phyloP scores from a whole-genome alignment of 2,797 vertebrate genomes.

The Propithecus deckenii region DNA sequence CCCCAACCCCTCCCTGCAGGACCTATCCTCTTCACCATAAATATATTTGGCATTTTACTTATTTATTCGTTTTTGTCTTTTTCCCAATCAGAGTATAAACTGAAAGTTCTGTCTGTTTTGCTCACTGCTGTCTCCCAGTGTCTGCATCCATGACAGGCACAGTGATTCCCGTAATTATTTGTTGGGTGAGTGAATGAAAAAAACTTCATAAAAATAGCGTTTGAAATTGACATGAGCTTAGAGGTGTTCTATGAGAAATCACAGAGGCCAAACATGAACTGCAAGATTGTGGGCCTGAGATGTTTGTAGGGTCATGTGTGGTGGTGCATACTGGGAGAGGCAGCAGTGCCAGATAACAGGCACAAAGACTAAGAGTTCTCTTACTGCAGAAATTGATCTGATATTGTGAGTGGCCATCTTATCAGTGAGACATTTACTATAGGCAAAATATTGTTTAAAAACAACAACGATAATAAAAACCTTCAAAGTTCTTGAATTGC shows the following conservation, averaged over 20 bases:
- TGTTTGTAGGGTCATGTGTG: background rate
- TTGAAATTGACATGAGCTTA: background rate
- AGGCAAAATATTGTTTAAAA: background rate
- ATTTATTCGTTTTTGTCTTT: background rate
- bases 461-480: background rate
- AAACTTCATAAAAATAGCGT: background rate
- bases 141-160: background rate
- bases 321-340: background rate
- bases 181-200: background rate
- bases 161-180: background rate
- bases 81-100: background rate
- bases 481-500: background rate
- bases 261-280: background rate
- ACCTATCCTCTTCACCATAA: background rate
- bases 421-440: background rate
- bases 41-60: background rate
- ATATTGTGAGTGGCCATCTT: background rate
- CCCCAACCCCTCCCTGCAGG: no score
- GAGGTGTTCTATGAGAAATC: background rate
- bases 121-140: background rate
- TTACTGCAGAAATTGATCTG: slow-evolving; percentile 3
- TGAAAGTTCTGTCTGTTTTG: background rate
- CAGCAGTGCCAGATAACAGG: background rate
- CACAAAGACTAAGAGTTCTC: background rate
- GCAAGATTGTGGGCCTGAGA: background rate